Evolutionary conservation across 2,888 invertebrate species (phyloP), one percentile per base, ranked within the genome.

Genomic region (Pachycephus smyrnensis): DNA sequence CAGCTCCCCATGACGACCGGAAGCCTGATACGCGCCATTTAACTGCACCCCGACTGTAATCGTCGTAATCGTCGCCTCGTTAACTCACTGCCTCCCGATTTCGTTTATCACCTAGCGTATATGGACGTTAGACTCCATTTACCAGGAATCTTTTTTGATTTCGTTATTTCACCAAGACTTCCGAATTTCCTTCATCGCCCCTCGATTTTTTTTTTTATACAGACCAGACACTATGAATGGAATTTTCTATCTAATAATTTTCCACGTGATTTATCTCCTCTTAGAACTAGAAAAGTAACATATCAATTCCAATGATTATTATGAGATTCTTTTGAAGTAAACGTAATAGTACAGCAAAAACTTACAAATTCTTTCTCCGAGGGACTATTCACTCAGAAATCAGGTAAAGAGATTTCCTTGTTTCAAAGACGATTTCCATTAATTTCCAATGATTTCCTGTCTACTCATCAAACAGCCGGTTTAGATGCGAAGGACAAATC

Each of bases 1-100:
- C 55, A 55, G 55, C 23, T 55, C 55, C 55, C 55, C 83, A 85
- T 82, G 80, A 82, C 83, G 83, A 80, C 87, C 89, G 90, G 90
- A 90, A 86, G 88, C 84, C 83, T 82, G 87, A 85, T 86, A 89
- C 91, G 90, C 90, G 88, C 90, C 91, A 91, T 91, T 90, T 90
- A 91, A 88, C 88, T 86, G 83, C 83, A 75, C 75, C 75, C 73
- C 76, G n/a, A 40, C 40, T 82, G 82, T 86, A 86, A 86, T 87
- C 84, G 82, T 78, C 84, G 84, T 86, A 87, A 88, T 88, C 87
- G 86, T 85, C 86, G 86, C 86, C 86, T 87, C 86, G 87, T 87
- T 87, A 87, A 55, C 55, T 55, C 55, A 9, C 55, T 55, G 55
- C 55, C 55, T 55, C 55, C 55, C 55, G 23, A 55, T 55, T 55